These are phyloP conservation scores for Torymus tubicola DNA, from an alignment of 2,888 invertebrate genomes.

Conservation along the genomic window DNA sequence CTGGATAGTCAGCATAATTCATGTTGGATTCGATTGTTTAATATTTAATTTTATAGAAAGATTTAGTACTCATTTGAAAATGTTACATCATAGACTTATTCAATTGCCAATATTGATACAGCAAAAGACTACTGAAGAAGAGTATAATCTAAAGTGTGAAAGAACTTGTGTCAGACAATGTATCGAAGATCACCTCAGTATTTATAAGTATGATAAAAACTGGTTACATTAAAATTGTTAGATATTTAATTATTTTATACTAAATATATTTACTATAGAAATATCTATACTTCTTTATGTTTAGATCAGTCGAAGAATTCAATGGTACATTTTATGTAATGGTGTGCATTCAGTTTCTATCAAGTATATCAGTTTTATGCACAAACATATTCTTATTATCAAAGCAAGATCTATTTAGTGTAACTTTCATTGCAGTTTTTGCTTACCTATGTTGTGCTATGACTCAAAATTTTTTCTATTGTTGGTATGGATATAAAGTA, in stretches of 20 bases:
- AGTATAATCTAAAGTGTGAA: neutral
- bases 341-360: neutral
- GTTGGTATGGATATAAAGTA: slow-evolving; percentile 19
- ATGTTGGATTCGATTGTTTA: slow-evolving; percentile 10
- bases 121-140: no score
- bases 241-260: no score
- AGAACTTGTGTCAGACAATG: neutral
- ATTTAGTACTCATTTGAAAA: neutral
- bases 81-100: neutral
- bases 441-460: slow-evolving; percentile 1
- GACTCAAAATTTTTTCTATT: slow-evolving; percentile 8
- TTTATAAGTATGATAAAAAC: neutral
- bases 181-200: neutral
- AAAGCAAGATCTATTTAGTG: slow-evolving; percentile 3
- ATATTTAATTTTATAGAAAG: slow-evolving; percentile 4
- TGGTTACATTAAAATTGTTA: no score
- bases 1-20: neutral
- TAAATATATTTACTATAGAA: no score
- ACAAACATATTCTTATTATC: slow-evolving; percentile 19
- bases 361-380: slow-evolving; percentile 10
- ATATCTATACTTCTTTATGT: neutral
- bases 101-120: neutral
- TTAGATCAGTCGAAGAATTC: neutral
- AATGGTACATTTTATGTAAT: neutral
- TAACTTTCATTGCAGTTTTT: neutral